These are phyloP conservation scores for Nomada ferruginata DNA, from an alignment of 2,888 invertebrate genomes.

Conservation along the genomic window DNA sequence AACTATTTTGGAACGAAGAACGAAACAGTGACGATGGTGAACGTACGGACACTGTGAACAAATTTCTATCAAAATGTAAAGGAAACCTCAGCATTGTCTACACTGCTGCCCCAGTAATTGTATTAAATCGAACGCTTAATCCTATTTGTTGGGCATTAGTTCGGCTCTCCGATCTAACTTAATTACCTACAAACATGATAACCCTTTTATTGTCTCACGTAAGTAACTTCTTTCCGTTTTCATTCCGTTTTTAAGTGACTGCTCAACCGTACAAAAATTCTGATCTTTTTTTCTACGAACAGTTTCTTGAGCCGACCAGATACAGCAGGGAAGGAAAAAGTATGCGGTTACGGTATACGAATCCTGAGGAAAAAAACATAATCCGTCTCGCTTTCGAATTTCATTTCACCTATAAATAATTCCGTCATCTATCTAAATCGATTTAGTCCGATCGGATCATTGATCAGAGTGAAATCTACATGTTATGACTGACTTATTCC, in stretches of 20 bases:
- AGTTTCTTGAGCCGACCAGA: not conserved
- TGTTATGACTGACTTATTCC: not conserved
- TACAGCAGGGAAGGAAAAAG: slow-evolving; percentile 5
- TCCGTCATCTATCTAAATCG: slow-evolving; percentile 31
- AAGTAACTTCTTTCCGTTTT: slow-evolving; percentile 16
- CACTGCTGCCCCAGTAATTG: slow-evolving; percentile 81
- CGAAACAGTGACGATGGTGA: slow-evolving; percentile 65
- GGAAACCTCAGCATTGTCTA: slow-evolving; percentile 80
- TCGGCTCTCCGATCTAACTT: slow-evolving; percentile 74
- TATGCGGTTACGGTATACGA: slow-evolving; percentile 30
- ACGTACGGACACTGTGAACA: slow-evolving; percentile 68
- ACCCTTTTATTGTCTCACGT: slow-evolving; percentile 39
- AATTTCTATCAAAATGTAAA: slow-evolving; percentile 75
- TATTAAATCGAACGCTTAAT: slow-evolving; percentile 81
- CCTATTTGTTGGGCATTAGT: slow-evolving; percentile 81
- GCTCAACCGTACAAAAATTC: not conserved
- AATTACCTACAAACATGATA: slow-evolving; percentile 75
- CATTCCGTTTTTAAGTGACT: not conserved
- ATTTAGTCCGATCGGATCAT: slow-evolving; percentile 36
- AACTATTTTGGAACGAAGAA: slow-evolving; percentile 21
- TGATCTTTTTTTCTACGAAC: not conserved
- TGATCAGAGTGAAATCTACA: not conserved
- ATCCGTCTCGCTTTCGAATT: slow-evolving; percentile 65
- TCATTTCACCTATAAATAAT: slow-evolving; percentile 65
- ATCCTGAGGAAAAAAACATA: slow-evolving; percentile 40